Evolutionary conservation across 1,140 invertebrate species (phyloP), one percentile per base, ranked within the genome.

Genomic region (Lepidurus apus): DNA sequence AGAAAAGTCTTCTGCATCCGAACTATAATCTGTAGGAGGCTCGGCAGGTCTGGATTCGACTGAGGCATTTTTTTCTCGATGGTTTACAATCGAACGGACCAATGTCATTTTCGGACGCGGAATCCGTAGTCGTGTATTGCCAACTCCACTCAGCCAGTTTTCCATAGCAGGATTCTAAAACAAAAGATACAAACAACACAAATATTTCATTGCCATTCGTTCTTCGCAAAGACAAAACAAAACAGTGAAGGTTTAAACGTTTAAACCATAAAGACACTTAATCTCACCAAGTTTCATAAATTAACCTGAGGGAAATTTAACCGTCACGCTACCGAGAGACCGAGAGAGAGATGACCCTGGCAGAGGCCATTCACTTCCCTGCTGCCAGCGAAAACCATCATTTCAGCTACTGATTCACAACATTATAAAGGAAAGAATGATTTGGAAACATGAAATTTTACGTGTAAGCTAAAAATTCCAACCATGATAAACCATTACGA

Each of bases 1-100:
- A 13, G 21, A 65, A 21, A 65, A 65, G 53, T 65, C 53, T 65
- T 65, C 53, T 7, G 53, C 53, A 65, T 65, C 53, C 17, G 53
- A 65, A 65, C 17, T 65, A 65, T 65, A 65, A 65, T 65, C 53
- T 65, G 53, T 65, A 65, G 53, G 53, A 65, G 53, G 53, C 53
- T 65, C 53, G 53, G 53, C 53, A 65, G 53, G 53, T 65, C 53
- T 13, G 53, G 53, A 21, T 11, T 65, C 53, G 8, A 65, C 53
- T 17, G 21, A 65, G 53, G 53, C 3, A 17, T 65, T 65, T 65
- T 65, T 65, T 21, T 65, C 53, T 65, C 21, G 53, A 21, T 13
- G 21, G 21, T 65, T 65, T 21, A 65, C 53, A 21, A 13, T 21
- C 53, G 53, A 21, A 21, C 53, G 53, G 6, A 17, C 53, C 53